Conservation (phyloP, 1,140 invertebrate genomes). For the Steinernema khuongi region DNA sequence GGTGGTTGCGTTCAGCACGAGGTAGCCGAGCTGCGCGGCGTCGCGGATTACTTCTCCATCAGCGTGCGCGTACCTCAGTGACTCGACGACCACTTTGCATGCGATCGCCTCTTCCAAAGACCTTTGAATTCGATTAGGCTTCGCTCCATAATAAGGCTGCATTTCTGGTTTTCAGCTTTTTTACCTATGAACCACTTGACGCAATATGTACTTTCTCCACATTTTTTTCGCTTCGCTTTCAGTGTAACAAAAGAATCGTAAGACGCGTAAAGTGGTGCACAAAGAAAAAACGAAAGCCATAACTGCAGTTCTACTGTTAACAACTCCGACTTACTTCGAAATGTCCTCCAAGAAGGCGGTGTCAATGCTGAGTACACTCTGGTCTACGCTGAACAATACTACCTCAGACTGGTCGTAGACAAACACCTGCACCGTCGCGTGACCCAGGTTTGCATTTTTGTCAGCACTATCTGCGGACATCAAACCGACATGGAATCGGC, state of each 20-base stretch:
- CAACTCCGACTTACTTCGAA: background rate
- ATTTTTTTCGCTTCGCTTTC: no score
- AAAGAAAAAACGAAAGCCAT: no score
- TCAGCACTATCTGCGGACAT: background rate
- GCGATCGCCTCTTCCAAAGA: background rate
- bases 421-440: background rate
- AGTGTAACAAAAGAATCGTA: no score
- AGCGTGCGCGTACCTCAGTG: background rate
- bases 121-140: background rate
- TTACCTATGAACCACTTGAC: no score
- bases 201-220: no score
- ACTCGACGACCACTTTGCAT: background rate
- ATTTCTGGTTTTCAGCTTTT: no score
- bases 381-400: background rate
- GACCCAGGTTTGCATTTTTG: background rate
- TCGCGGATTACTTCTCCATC: background rate
- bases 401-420: background rate
- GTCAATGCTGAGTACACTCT: background rate
- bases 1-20: background rate
- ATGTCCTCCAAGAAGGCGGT: background rate
- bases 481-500: background rate
- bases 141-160: no score
- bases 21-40: background rate
- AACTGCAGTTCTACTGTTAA: no score
- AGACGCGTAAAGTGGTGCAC: no score